phyloP scores from a whole-genome alignment of 2,888 invertebrate species.

The Drepanosiphum platanoidis region DNA sequence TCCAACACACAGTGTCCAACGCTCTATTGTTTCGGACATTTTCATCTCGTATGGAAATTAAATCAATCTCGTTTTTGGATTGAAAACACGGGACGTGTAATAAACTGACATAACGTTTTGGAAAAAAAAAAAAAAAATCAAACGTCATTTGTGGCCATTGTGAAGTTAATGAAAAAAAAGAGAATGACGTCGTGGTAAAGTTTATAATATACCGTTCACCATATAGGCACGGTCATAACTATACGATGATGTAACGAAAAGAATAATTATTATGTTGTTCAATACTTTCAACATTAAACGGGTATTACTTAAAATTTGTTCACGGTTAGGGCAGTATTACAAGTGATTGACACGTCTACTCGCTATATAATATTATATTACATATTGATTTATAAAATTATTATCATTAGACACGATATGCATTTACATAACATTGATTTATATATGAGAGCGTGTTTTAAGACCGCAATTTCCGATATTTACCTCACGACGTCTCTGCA shows the following conservation, averaged over 20 bases:
- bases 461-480: neutral
- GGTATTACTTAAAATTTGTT: neutral
- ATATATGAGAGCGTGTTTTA: neutral
- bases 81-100: too few relatives aligned
- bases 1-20: neutral
- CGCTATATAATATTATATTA: neutral
- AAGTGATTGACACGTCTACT: slow-evolving; percentile 24
- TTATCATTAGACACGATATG: slow-evolving; percentile 10
- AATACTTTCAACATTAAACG: neutral
- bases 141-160: neutral
- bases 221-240: neutral
- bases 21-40: neutral
- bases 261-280: slow-evolving; percentile 25
- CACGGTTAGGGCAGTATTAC: neutral
- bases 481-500: slow-evolving; percentile 94
- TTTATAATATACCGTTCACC: slow-evolving; percentile 13
- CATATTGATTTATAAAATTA: neutral
- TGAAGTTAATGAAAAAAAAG: neutral
- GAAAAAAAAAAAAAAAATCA: neutral
- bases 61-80: too few relatives aligned
- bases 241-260: neutral
- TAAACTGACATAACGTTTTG: too few relatives aligned
- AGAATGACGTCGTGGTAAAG: slow-evolving; percentile 1
- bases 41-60: too few relatives aligned
- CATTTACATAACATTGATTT: neutral